A percentile compares a stretch with the other conserved stretches of the same genome.
These are phyloP conservation scores for Chrysolophus pictus DNA, from an alignment of 2,797 vertebrate species.

Conservation along the genomic window DNA sequence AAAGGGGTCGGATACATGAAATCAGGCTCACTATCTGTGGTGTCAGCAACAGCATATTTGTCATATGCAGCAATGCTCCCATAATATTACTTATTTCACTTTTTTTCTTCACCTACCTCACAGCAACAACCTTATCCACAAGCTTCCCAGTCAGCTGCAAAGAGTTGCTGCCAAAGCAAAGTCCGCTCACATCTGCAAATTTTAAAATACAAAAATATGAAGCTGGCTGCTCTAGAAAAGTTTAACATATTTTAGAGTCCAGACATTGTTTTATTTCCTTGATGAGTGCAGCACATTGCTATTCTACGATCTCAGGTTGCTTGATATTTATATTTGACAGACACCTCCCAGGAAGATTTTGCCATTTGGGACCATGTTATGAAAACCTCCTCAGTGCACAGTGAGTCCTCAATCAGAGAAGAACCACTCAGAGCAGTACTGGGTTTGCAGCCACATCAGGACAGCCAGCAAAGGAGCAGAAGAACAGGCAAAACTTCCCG, in stretches of 20 bases:
- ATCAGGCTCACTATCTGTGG: neutral
- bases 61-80: rapidly evolving
- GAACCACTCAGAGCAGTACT: rapidly evolving
- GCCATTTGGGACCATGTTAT: neutral
- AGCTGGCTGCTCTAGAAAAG: neutral
- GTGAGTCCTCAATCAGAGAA: neutral
- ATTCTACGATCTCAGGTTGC: neutral
- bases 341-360: neutral
- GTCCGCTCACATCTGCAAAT: conserved; percentile 84
- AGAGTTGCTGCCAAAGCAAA: conserved; percentile 84
- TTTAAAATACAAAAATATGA: conserved; percentile 38
- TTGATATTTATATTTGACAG: neutral
- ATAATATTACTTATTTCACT: neutral
- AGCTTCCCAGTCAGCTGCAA: conserved; percentile 87
- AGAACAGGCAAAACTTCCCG: neutral
- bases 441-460: neutral
- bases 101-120: conserved; percentile 80
- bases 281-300: neutral
- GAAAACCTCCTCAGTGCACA: neutral
- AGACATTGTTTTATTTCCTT: neutral
- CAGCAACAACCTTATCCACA: conserved; percentile 89
- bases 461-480: neutral
- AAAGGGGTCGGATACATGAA: neutral
- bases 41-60: neutral
- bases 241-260: neutral